A percentile compares a stretch with the other conserved stretches of the same genome.
Conservation (phyloP, 2,113 vertebrate genomes). For the Rhombomys opimus region DNA sequence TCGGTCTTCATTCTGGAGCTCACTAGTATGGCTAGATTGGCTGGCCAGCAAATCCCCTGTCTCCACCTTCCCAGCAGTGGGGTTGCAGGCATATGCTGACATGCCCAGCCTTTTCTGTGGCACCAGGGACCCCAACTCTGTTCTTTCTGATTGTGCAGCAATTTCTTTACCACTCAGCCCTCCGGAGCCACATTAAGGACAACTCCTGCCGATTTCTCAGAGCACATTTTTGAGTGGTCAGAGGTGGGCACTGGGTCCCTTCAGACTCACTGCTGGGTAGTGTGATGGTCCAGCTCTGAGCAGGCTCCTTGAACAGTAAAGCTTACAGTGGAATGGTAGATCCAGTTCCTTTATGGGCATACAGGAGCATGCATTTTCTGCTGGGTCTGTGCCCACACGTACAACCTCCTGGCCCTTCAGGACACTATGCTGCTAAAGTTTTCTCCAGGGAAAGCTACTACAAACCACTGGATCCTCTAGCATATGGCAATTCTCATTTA, state of each 20-base stretch:
- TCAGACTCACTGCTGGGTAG: fast-evolving
- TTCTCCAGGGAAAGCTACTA: background rate
- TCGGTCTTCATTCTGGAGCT: background rate
- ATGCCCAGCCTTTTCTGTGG: background rate
- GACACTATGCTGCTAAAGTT: background rate
- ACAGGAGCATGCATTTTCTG: background rate
- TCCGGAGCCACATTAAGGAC: background rate
- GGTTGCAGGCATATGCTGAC: background rate
- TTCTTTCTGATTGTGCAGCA: too few species aligned
- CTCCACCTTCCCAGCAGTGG: background rate
- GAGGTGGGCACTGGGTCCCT: fast-evolving
- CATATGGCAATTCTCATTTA: background rate
- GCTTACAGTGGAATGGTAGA: fast-evolving
- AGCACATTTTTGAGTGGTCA: fast-evolving
- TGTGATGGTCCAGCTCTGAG: fast-evolving
- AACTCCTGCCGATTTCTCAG: fast-evolving
- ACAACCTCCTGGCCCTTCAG: fast-evolving
- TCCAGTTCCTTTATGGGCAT: fast-evolving
- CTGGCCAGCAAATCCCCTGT: background rate
- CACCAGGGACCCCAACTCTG: too few species aligned
- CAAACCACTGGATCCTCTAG: background rate
- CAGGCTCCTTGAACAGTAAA: background rate
- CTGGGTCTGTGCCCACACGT: background rate
- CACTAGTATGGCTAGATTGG: too few species aligned
- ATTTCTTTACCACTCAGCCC: background rate